Evolutionary conservation across 2,888 invertebrate species (phyloP), one percentile per base, ranked within the genome.

Genomic region (Opisthograptis luteolata): DNA sequence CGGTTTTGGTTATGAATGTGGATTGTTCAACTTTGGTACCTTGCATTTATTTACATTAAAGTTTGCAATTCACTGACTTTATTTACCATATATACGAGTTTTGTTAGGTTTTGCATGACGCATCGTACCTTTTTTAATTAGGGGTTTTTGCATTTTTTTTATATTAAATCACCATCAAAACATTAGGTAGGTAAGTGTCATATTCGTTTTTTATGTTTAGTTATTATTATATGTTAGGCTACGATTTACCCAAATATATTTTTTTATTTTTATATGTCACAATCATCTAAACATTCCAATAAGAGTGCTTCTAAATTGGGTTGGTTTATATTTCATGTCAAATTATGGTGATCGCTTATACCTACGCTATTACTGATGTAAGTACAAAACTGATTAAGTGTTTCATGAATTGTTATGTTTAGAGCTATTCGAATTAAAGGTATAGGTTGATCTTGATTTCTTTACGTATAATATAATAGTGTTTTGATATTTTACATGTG

Each of bases 31-130:
- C 1, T 20, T 43, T 14, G 3, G 15, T 28, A 36, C 28, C n/a
- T 32, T 45, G 45, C 45, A 46, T 46, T 46, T 46, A 46, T 46
- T 30, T 19, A 37, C 22, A 37, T 13, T 9, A 17, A 8, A 6
- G 24, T 24, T 17, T 7, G 14, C 30, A 30, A 20, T 39, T 4
- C 30, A 28, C 22, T 28, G 10, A 34, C 3, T 9, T 32, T 9
- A 17, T 32, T 28, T 15, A 25, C 27, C 22, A 6, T 34, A 8
- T 34, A 9, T 9, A 25, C 5, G 10, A 12, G 2, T 25, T 25
- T 9, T 25, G 22, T 2, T 27, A 10, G 9, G 20, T 19, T n/a
- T n/a, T n/a, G n/a, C n/a, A n/a, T n/a, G n/a, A n/a, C n/a, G n/a
- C n/a, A n/a, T n/a, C n/a, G n/a, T n/a, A n/a, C n/a, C n/a, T n/a